phyloP scores from a whole-genome alignment of 2,113 vertebrate genomes.

The rabbit (Oryctolagus cuniculus) region mOryCun1.1 NC_091440.1:101475001-101475500 shows the following conservation, averaged over 20 bases:
- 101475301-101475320: background rate
- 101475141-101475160: no score
- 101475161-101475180: no score
- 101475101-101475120: no score
- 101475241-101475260: background rate
- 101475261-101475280: constrained; percentile 4
- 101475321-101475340: background rate
- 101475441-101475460: background rate
- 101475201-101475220: no score
- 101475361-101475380: background rate
- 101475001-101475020: no score
- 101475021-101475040: no score
- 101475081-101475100: no score
- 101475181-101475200: no score
- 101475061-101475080: no score
- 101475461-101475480: background rate
- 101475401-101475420: background rate
- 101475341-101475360: background rate
- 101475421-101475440: background rate
- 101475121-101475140: no score
- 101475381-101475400: background rate
- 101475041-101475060: no score
- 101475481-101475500: background rate
- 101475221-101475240: background rate
- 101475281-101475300: background rate